Percentiles rank a stretch among this genome's conserved stretches.
These are phyloP conservation scores for Rhombomys opimus DNA, from an alignment of 2,113 vertebrate genomes.

Conservation along the genomic window DNA sequence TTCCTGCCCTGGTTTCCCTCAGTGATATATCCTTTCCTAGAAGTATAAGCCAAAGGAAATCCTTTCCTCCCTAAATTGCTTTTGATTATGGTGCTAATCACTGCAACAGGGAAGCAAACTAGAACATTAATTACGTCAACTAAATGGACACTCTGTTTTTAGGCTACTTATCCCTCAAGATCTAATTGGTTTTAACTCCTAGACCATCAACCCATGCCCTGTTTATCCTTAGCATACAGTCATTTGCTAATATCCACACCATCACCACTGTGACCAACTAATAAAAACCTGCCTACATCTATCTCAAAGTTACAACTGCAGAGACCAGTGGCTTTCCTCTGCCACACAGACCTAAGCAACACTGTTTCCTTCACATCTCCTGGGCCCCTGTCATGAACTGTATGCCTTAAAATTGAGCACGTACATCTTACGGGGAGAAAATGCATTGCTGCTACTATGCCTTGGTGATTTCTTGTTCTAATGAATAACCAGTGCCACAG, in stretches of 20 bases:
- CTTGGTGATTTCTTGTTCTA: not conserved
- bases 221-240: not conserved
- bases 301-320: not conserved
- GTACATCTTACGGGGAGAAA: not conserved
- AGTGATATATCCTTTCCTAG: not conserved
- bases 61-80: not conserved
- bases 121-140: not conserved
- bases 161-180: not conserved
- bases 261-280: not conserved
- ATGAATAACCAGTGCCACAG: conserved; percentile 7
- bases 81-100: not conserved
- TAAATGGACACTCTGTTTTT: not conserved
- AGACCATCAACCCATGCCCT: not conserved
- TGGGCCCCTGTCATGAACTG: not conserved
- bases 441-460: not conserved
- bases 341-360: not conserved
- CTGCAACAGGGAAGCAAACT: not conserved
- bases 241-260: not conserved
- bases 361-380: not conserved
- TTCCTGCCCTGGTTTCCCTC: not conserved
- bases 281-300: conserved; percentile 1
- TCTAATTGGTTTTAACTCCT: not conserved
- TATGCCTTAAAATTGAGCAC: not conserved
- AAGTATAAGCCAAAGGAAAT: not conserved
- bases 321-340: not conserved